These are phyloP conservation scores for Xanthorhoe designata DNA, from an alignment of 2,888 invertebrate genomes.

Conservation along the genomic window DNA sequence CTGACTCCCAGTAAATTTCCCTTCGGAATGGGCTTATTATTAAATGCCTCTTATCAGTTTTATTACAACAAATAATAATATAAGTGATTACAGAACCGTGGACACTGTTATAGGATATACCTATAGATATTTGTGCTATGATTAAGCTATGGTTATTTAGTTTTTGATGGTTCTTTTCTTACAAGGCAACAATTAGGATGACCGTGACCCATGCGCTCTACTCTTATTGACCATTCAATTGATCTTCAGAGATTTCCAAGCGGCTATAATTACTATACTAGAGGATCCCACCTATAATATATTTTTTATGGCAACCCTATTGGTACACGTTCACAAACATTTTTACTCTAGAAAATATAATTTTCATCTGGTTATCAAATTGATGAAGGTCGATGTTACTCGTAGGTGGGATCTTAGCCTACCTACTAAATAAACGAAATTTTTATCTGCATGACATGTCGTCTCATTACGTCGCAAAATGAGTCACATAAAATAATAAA, in stretches of 20 bases:
- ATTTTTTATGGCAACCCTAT: too few relatives aligned
- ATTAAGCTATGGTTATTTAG: conserved; percentile 27
- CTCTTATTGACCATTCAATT: conserved; percentile 78
- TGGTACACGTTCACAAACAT: too few relatives aligned
- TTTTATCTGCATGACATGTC: conserved; percentile 33
- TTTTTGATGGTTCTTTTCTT: conserved; percentile 56
- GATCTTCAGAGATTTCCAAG: conserved; percentile 71
- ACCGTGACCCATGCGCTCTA: conserved; percentile 75
- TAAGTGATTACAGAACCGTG: conserved; percentile 52
- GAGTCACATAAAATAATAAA: conserved; percentile 36
- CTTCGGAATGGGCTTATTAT: conserved; percentile 65
- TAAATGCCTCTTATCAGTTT: conserved; percentile 66
- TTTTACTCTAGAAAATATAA: too few relatives aligned
- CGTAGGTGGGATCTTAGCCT: too few relatives aligned
- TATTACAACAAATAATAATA: conserved; percentile 55
- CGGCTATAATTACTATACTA: conserved; percentile 53
- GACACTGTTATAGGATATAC: conserved; percentile 37
- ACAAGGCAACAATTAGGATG: conserved; percentile 69
- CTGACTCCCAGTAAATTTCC: conserved; percentile 64
- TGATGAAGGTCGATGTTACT: too few relatives aligned
- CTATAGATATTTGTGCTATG: conserved; percentile 32
- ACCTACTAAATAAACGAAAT: too few relatives aligned
- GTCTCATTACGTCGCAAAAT: conserved; percentile 23
- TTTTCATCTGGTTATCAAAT: too few relatives aligned
- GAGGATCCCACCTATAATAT: too few relatives aligned